Evolutionary conservation across 2,113 vertebrate genomes (phyloP).

Genomic region (Mystacornis crossleyi): DNA sequence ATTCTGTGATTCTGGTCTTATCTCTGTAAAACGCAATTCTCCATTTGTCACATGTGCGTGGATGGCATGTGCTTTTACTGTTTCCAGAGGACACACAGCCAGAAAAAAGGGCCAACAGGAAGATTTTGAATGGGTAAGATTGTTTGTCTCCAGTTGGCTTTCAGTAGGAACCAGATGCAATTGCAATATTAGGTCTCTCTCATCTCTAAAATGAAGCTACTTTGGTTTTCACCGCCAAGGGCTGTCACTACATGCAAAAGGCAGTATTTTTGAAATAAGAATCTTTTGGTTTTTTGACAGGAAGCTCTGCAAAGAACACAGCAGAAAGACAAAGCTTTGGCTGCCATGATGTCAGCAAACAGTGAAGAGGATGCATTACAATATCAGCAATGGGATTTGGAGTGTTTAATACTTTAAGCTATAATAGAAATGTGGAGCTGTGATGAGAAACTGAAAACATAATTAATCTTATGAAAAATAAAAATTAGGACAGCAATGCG

Average conservation of each 20-base stretch:
- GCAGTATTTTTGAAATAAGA: background rate
- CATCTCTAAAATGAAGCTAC: background rate
- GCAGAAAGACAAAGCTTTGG: background rate
- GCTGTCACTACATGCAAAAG: background rate
- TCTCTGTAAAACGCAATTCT: background rate
- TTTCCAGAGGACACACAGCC: background rate
- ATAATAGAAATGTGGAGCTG: background rate
- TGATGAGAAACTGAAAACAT: background rate
- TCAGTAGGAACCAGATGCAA: background rate
- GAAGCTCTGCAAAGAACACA: background rate
- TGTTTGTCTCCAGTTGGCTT: background rate
- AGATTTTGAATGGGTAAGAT: background rate
- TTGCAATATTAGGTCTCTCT: background rate
- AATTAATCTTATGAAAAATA: background rate
- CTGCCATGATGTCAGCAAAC: background rate
- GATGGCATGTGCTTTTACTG: rapidly evolving
- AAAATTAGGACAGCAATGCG: background rate
- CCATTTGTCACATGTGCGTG: background rate
- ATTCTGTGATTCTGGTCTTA: background rate
- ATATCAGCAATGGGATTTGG: background rate
- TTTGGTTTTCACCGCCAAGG: background rate
- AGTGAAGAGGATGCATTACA: background rate
- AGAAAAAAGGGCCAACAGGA: background rate
- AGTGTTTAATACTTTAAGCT: background rate
- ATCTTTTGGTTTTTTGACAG: background rate